A percentile compares a stretch with the other conserved stretches of the same genome.
These are phyloP conservation scores for Crypturellus tataupa DNA, from an alignment of 2,797 vertebrate species.

Conservation along the genomic window DNA sequence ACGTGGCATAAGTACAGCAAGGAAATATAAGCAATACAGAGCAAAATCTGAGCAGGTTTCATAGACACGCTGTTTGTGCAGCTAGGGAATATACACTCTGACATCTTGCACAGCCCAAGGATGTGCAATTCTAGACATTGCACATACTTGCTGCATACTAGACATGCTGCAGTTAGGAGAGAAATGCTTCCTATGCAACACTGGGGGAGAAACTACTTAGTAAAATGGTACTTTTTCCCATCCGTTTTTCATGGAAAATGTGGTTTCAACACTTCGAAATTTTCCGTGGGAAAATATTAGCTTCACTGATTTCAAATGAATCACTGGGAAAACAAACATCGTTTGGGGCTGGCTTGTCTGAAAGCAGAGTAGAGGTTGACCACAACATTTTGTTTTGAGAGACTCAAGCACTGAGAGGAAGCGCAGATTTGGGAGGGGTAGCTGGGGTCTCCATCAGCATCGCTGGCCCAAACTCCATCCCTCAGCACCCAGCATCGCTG, in stretches of 20 bases:
- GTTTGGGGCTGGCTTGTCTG: neutral
- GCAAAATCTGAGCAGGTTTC: neutral
- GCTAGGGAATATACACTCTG: neutral
- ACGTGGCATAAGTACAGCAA: neutral
- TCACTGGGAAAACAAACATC: constrained; percentile 19
- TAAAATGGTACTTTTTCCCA: neutral
- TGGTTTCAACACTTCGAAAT: constrained; percentile 11
- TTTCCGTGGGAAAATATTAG: constrained; percentile 31
- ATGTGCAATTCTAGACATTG: neutral
- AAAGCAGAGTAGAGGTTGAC: neutral
- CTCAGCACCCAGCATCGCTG: neutral
- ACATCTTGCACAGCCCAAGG: neutral
- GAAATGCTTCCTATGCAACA: neutral
- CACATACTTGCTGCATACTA: too few relatives aligned
- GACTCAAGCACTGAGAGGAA: neutral
- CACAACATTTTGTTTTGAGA: neutral
- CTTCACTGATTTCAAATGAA: neutral
- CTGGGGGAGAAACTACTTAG: neutral
- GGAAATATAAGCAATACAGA: neutral
- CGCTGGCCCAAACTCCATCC: neutral
- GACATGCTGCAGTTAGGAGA: neutral
- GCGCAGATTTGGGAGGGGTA: neutral
- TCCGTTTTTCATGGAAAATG: neutral
- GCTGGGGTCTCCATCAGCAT: neutral
- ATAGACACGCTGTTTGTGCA: neutral